Conservation (phyloP, 2,797 vertebrate species). For the Pterois miles region DNA sequence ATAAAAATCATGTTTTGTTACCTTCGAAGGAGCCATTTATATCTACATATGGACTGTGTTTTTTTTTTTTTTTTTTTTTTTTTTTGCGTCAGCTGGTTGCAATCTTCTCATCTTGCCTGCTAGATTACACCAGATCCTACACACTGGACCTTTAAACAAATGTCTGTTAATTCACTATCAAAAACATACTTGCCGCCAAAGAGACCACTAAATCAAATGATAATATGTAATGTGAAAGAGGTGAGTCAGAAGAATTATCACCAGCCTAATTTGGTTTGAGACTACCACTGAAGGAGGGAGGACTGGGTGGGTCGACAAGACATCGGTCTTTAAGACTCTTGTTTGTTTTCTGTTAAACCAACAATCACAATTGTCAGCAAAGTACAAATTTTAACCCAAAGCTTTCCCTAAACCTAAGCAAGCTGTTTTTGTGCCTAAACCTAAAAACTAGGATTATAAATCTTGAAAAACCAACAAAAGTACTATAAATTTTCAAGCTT, state of each 20-base stretch:
- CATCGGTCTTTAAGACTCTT: not conserved
- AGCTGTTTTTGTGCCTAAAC: not conserved
- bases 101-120: too few species aligned
- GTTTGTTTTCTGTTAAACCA: not conserved
- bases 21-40: too few species aligned
- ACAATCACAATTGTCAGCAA: not conserved
- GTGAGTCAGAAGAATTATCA: too few species aligned
- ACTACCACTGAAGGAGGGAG: accelerated
- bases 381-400: not conserved
- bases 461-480: too few species aligned
- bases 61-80: too few species aligned
- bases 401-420: not conserved
- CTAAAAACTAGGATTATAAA: too few species aligned
- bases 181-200: not conserved
- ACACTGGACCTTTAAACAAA: not conserved
- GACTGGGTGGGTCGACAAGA: not conserved
- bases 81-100: too few species aligned
- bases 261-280: too few species aligned
- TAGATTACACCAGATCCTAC: too few species aligned
- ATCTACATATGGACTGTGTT: too few species aligned
- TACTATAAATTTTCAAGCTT: accelerated
- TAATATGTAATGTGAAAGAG: not conserved
- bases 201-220: not conserved
- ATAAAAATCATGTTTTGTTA: too few species aligned
- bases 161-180: not conserved